Conservation (phyloP, 2,113 vertebrate genomes). For the Charina bottae region DNA sequence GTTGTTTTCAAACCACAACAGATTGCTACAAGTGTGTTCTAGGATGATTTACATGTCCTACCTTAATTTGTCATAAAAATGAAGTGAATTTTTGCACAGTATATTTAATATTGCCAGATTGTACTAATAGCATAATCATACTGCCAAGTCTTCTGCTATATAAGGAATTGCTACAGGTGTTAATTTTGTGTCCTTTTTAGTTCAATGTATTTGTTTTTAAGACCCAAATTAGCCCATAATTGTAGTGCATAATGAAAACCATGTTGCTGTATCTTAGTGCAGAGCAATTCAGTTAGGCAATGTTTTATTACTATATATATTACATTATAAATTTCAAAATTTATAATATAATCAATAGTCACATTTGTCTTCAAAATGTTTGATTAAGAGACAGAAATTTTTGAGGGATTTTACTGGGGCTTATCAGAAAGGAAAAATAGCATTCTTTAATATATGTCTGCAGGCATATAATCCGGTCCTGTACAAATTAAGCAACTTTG, state of each 20-base stretch:
- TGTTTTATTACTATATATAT: constrained; percentile 14
- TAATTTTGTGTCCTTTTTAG: constrained; percentile 52
- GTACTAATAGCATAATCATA: constrained; percentile 21
- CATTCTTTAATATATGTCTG: not conserved
- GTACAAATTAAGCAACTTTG: not conserved
- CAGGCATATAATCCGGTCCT: not conserved
- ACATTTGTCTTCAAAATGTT: not conserved
- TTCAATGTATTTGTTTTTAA: constrained; percentile 32
- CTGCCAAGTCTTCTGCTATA: constrained; percentile 15
- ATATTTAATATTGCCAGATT: constrained; percentile 12
- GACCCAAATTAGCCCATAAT: constrained; percentile 32
- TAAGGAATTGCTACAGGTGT: constrained; percentile 55
- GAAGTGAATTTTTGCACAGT: not conserved
- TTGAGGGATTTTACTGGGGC: not conserved
- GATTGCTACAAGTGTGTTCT: not conserved
- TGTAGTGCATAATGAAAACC: constrained; percentile 25
- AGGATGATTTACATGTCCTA: not conserved
- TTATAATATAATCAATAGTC: not conserved
- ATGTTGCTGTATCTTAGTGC: not conserved
- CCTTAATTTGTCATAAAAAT: constrained; percentile 1
- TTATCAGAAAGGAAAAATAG: not conserved
- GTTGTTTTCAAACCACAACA: constrained; percentile 13
- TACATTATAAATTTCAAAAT: not conserved
- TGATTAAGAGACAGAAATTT: not conserved
- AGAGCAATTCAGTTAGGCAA: constrained; percentile 2